phyloP scores from a whole-genome alignment of 2,113 vertebrate genomes.

The Anhinga rufa region DNA sequence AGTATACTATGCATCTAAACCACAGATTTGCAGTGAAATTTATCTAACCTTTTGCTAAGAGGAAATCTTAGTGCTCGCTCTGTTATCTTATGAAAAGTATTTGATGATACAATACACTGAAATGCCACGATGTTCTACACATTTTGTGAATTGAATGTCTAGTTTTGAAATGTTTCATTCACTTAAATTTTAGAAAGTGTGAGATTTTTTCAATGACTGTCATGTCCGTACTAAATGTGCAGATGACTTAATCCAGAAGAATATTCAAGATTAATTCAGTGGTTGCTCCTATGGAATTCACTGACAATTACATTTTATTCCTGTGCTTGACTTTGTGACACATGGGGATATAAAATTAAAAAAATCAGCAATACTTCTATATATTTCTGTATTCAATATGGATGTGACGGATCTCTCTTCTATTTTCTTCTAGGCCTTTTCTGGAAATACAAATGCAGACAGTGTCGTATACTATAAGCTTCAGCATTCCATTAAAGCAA shows the following conservation, averaged over 20 bases:
- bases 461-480: conserved; percentile 82
- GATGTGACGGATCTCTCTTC: neutral
- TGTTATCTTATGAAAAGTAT: neutral
- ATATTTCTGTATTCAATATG: neutral
- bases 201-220: neutral
- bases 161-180: neutral
- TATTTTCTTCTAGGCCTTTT: conserved; percentile 74
- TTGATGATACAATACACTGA: neutral
- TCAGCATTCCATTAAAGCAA: conserved; percentile 80
- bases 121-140: neutral
- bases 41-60: neutral
- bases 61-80: neutral
- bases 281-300: neutral
- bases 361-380: neutral
- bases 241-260: neutral
- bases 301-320: neutral
- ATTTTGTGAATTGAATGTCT: neutral
- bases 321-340: neutral
- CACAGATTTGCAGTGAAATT: neutral
- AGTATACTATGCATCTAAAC: neutral
- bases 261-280: neutral
- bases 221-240: neutral
- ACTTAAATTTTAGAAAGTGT: neutral
- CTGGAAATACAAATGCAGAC: conserved; percentile 85
- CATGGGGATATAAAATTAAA: neutral